Evolutionary conservation across 1,140 invertebrate genomes (phyloP).

Genomic region (Ceratitis capitata): DNA sequence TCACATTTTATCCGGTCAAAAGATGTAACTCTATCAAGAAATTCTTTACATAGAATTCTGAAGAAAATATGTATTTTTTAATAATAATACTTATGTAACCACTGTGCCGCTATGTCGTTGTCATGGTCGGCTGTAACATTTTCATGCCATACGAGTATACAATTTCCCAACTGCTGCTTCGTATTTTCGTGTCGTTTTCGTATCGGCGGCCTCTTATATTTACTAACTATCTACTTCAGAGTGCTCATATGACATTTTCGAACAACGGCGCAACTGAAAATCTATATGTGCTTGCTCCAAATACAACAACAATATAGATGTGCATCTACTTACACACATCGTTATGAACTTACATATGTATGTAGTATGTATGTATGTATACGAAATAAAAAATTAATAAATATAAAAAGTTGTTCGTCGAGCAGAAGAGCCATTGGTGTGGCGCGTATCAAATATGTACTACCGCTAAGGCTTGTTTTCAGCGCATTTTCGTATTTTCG

Average conservation of each 20-base stretch:
- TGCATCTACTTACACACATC: too few species aligned
- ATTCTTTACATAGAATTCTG: too few species aligned
- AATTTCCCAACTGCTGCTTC: constrained; percentile 2
- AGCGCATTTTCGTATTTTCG: constrained; percentile 34
- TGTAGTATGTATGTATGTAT: not conserved
- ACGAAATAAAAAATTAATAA: constrained; percentile 10
- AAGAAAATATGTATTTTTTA: too few species aligned
- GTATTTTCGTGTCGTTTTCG: constrained; percentile 28
- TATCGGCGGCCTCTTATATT: not conserved
- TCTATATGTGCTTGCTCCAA: not conserved
- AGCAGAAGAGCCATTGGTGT: not conserved
- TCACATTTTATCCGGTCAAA: too few species aligned
- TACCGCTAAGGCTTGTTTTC: constrained; percentile 17
- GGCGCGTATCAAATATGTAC: constrained; percentile 34
- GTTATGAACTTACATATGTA: not conserved
- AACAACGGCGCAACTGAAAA: not conserved
- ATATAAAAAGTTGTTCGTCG: constrained; percentile 16
- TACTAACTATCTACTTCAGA: not conserved
- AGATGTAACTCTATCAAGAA: too few species aligned
- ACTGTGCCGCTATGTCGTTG: not conserved
- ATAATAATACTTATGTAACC: too few species aligned
- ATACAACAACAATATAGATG: too few species aligned
- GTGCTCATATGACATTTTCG: constrained; percentile 4
- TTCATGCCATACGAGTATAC: not conserved
- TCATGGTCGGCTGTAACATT: not conserved